Evolutionary conservation across 2,888 invertebrate genomes (phyloP).

Genomic region (Neoaliturus tenellus): DNA sequence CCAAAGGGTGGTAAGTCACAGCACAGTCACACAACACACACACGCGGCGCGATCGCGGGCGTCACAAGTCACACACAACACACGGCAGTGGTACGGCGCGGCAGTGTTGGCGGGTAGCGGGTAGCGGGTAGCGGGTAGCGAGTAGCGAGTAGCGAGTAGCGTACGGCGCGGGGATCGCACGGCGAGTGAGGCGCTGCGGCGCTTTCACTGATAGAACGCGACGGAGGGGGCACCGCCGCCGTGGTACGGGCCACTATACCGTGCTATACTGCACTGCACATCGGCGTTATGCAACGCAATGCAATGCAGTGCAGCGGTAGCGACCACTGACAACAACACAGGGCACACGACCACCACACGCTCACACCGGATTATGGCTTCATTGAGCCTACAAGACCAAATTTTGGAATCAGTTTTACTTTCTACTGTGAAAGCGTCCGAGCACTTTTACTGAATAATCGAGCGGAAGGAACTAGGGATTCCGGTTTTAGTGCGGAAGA

Average conservation of each 20-base stretch:
- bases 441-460: not conserved
- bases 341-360: too few species aligned
- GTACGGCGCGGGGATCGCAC: not conserved
- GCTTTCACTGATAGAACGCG: not conserved
- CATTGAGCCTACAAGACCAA: too few species aligned
- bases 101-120: not conserved
- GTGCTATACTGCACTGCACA: not conserved
- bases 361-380: too few species aligned
- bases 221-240: not conserved
- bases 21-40: conserved; percentile 16
- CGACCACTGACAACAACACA: too few species aligned
- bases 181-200: not conserved
- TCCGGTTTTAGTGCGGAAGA: not conserved
- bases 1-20: not conserved
- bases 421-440: not conserved
- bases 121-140: not conserved
- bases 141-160: not conserved
- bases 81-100: not conserved
- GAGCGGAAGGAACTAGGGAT: not conserved
- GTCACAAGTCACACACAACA: not conserved
- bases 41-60: not conserved
- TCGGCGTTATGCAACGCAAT: not conserved
- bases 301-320: not conserved
- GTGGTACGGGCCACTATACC: not conserved
- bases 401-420: not conserved